Base-by-base conservation (phyloP, 2,888 invertebrate species). In the Nomada ruficornis region DNA sequence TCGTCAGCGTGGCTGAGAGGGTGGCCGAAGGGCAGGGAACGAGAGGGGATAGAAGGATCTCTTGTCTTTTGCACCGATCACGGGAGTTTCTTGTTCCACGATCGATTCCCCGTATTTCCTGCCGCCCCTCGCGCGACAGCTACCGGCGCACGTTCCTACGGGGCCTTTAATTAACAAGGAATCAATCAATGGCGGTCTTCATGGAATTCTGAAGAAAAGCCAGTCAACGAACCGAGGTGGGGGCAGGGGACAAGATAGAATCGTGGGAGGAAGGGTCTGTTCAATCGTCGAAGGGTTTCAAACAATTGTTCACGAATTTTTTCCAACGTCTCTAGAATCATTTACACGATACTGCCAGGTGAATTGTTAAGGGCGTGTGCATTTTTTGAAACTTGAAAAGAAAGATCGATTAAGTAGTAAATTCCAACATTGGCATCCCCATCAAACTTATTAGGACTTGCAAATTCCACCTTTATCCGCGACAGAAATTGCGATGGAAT, bases 121-220 rank as follows among this genome's bases (percentile, higher is more conserved):
- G 10, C 54, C 55, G 47, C 20, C 18, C 69, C 55, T 64, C 59
- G 18, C 18, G 60, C 80, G 78, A 79, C 76, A 77, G 78, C 85
- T 62, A 80, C 69, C 78, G 79, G 82, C 79, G 80, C 77, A 71
- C 86, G 86, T 78, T 82, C 85, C 84, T 88, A 84, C 82, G 84
- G 79, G 69, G 36, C 83, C 90, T 91, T 91, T 91, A 92, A 93
- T 93, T 93, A 92, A 91, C 90, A 80, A 89, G 87, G 89, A 91
- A 91, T 91, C 90, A 91, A 91, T 92, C 91, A 90, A 89, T 88
- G 89, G 86, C 83, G 83, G 67, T 71, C 70, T 85, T 83, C 87
- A 73, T 82, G 86, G 87, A 86, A 89, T 89, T 88, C 88, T 85
- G 82, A 77, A 83, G 89, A 86, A 89, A 84, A 86, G 80, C 79